These are phyloP conservation scores for Eupsilia transversa DNA, from an alignment of 2,888 invertebrate species.

Conservation along the genomic window DNA sequence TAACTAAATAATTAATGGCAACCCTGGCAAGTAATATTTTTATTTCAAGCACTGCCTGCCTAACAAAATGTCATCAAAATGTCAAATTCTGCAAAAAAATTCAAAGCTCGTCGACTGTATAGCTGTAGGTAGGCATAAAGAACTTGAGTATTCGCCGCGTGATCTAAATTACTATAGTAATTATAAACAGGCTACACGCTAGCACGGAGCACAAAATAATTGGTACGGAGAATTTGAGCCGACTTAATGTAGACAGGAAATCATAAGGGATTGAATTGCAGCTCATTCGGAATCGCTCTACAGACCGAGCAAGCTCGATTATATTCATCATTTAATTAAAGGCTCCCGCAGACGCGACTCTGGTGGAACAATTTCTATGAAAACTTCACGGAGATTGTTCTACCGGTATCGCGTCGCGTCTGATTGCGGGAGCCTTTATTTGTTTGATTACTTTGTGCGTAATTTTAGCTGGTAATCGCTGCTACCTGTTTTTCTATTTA, in stretches of 20 bases:
- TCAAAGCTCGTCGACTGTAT: background rate
- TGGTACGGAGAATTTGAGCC: slow-evolving; percentile 67
- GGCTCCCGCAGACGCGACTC: no score
- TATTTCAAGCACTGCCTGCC: background rate
- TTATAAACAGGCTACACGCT: slow-evolving; percentile 39
- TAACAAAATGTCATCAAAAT: slow-evolving; percentile 40
- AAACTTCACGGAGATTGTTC: no score
- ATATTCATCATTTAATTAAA: slow-evolving; percentile 38
- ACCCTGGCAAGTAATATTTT: background rate
- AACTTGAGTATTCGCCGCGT: slow-evolving; percentile 13
- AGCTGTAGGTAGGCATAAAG: slow-evolving; percentile 10
- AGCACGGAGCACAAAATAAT: slow-evolving; percentile 57
- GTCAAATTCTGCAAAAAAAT: slow-evolving; percentile 15
- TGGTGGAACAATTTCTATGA: no score
- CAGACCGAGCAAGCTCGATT: slow-evolving; percentile 21
- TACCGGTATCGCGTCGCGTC: no score
- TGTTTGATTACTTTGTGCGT: slow-evolving; percentile 14
- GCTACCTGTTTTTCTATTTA: background rate
- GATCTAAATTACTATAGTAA: slow-evolving; percentile 47
- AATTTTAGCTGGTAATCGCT: background rate
- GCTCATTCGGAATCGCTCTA: slow-evolving; percentile 44
- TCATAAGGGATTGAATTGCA: slow-evolving; percentile 72
- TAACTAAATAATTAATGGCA: background rate
- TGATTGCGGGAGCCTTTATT: no score
- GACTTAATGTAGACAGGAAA: slow-evolving; percentile 72